A percentile compares a stretch with the other conserved stretches of the same genome.
These are phyloP conservation scores for Harpegnathos saltator DNA, from an alignment of 1,140 invertebrate species.

Conservation along the genomic window DNA sequence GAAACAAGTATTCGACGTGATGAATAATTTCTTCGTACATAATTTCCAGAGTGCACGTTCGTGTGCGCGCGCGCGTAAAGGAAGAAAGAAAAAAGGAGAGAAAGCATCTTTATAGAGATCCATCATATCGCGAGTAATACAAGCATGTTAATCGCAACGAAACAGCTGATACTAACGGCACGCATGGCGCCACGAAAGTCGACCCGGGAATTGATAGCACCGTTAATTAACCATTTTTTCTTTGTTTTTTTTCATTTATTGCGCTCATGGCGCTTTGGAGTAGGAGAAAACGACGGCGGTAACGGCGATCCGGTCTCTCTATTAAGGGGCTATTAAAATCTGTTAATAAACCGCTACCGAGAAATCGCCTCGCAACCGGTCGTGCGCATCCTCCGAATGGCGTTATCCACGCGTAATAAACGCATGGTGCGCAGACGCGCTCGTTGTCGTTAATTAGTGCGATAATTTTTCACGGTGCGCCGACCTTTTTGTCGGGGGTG, in stretches of 20 bases:
- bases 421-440: not conserved
- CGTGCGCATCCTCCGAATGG: not conserved
- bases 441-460: conserved; percentile 7
- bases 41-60: no score
- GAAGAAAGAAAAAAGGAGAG: no score
- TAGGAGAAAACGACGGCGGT: conserved; percentile 7
- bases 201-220: conserved; percentile 5
- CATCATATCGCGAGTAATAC: not conserved
- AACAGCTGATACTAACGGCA: not conserved
- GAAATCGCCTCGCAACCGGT: conserved; percentile 1
- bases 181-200: not conserved
- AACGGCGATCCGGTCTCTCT: conserved; percentile 6
- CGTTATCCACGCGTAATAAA: conserved; percentile 4
- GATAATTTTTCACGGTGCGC: conserved; percentile 6
- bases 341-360: conserved; percentile 19
- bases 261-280: not conserved
- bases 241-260: no score
- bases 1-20: no score
- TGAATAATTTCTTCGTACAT: no score
- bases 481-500: not conserved
- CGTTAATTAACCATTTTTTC: conserved; percentile 3
- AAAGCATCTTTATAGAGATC: not conserved
- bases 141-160: not conserved
- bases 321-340: conserved; percentile 39
- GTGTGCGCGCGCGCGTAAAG: no score